Conservation (phyloP, 2,888 invertebrate genomes). For the Brenthis daphne region DNA sequence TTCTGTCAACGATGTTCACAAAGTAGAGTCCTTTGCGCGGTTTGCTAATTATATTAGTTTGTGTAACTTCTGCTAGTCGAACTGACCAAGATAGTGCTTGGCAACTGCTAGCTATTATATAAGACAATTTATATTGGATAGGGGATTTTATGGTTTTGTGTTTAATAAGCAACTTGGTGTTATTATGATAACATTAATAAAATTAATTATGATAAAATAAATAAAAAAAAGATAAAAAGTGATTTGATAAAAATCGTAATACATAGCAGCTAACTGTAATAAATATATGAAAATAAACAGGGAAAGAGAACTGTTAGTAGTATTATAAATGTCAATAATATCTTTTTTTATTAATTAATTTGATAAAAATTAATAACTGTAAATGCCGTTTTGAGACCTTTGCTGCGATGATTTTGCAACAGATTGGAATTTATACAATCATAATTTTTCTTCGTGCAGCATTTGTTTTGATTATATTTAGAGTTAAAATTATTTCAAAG, state of each 20-base stretch:
- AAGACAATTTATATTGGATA: neutral
- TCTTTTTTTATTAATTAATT: no score
- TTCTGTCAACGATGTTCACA: neutral
- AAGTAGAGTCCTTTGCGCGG: neutral
- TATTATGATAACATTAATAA: neutral
- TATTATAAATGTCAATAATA: no score
- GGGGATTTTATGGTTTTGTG: neutral
- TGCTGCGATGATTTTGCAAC: neutral
- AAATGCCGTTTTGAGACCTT: no score
- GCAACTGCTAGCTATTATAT: neutral
- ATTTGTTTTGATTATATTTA: neutral
- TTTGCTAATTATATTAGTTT: constrained; percentile 13
- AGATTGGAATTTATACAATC: neutral
- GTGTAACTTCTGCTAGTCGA: constrained; percentile 3
- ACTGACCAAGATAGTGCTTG: constrained; percentile 6
- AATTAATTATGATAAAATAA: neutral
- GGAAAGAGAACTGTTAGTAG: no score
- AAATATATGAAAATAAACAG: no score
- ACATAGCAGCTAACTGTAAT: no score
- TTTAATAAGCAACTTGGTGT: neutral
- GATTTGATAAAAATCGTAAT: no score
- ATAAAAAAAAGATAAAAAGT: no score
- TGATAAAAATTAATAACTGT: no score
- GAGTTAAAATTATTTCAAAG: constrained; percentile 11
- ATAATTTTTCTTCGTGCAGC: neutral